Evolutionary conservation across 1,140 invertebrate species (phyloP).

Genomic region (Popillia japonica): DNA sequence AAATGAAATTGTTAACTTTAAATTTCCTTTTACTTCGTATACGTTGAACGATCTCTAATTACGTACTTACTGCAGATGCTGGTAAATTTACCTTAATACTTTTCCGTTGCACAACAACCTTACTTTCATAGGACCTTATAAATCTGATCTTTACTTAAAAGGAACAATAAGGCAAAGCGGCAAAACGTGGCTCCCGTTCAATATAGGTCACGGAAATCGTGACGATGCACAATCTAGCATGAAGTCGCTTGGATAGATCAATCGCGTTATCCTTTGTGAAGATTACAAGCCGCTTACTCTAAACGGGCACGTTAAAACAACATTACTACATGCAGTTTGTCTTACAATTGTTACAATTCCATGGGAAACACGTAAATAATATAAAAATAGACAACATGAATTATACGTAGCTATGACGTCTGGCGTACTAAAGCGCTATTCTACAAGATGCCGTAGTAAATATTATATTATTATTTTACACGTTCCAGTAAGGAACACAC

Average conservation of each 20-base stretch:
- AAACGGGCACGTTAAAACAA: slow-evolving; percentile 21
- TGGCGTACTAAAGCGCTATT: too few relatives aligned
- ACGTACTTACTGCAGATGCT: background rate
- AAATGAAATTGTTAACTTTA: too few relatives aligned
- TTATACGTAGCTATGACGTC: too few relatives aligned
- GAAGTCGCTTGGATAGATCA: slow-evolving; percentile 43
- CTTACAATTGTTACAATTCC: slow-evolving; percentile 16
- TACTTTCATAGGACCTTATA: slow-evolving; percentile 14
- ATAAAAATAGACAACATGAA: background rate
- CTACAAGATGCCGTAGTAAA: too few relatives aligned
- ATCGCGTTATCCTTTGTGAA: slow-evolving; percentile 25
- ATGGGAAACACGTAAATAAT: slow-evolving; percentile 8
- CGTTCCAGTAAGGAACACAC: too few relatives aligned
- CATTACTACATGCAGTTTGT: slow-evolving; percentile 6
- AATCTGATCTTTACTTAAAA: slow-evolving; percentile 30
- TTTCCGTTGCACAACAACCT: background rate
- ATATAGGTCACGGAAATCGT: slow-evolving; percentile 50
- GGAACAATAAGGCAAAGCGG: slow-evolving; percentile 26
- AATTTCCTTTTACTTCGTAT: slow-evolving; percentile 2
- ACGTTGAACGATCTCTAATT: too few relatives aligned
- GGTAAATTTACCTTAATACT: background rate
- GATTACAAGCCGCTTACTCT: slow-evolving; percentile 18
- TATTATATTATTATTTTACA: too few relatives aligned
- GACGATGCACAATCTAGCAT: slow-evolving; percentile 49
- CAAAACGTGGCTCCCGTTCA: slow-evolving; percentile 35